These are phyloP conservation scores for Ibidorhyncha struthersii DNA, from an alignment of 2,113 vertebrate genomes.

Conservation along the genomic window DNA sequence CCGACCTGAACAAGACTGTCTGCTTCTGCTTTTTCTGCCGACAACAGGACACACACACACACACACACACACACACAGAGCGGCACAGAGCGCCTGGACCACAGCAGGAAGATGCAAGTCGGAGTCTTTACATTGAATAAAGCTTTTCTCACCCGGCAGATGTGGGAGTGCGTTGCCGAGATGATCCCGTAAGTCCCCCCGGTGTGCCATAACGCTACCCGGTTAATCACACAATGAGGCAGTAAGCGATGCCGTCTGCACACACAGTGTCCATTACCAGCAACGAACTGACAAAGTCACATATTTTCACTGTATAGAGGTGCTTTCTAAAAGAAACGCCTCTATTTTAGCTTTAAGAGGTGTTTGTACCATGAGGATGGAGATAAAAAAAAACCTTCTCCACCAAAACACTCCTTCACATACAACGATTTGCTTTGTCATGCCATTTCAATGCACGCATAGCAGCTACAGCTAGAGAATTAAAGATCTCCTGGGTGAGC, in stretches of 20 bases:
- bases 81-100: not conserved
- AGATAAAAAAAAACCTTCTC: not conserved
- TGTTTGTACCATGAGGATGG: not conserved
- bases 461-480: not conserved
- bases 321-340: not conserved
- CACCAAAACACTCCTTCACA: not conserved
- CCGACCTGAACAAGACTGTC: fast-evolving
- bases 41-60: not conserved
- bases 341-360: not conserved
- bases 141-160: not conserved
- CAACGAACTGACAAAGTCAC: not conserved
- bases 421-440: constrained; percentile 51
- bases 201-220: not conserved
- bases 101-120: not conserved
- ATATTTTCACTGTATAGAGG: fast-evolving
- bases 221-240: not conserved
- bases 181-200: not conserved
- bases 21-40: not conserved
- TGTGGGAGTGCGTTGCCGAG: not conserved
- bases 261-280: not conserved
- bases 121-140: not conserved
- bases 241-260: not conserved
- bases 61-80: too few species aligned
- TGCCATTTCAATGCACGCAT: not conserved
- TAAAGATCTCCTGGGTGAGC: not conserved